Base-by-base conservation (phyloP, 2,113 vertebrate genomes). In the Oceanodroma tethys region DNA sequence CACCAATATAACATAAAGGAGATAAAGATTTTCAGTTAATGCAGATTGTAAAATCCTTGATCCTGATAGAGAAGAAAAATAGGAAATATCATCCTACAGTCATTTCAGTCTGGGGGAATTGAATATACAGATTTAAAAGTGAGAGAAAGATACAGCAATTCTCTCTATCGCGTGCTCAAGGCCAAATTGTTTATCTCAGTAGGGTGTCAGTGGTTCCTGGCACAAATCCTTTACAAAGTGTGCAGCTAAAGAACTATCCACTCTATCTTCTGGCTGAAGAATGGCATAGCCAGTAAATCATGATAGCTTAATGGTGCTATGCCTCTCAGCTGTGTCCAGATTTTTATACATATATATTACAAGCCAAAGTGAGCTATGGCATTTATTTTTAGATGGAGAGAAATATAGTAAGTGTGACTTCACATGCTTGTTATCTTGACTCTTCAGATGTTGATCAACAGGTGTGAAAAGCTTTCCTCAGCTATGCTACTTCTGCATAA, bases 351-450 rank as follows among this genome's bases (percentile, higher is more conserved):
- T 13, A 36, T 19, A 7, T 18, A 55, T 66, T 38, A 84, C 40
- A 70, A 86, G 59, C 15, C 15, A 6, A 42, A 75, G 59, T 72
- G 82, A 94, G 72, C 38, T 7, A 47, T 50, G 36, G 47, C 58
- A 59, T 68, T 87, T 92, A 73, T 93, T 90, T 97, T 95, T 67
- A 87, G 55, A 67, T 42, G 11, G 45, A 94, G 79, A 80, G 58
- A 93, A 93, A 78, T 52, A 66, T 30, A 81, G 53, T n/a, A 95
- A 94, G 38, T 53, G 60, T 97, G 85, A 97, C 55, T 90, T 92
- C 58, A 92, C 40, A 76, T 18, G 43, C 85, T 95, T 79, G 86
- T 87, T 86, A 95, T 67, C 67, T 84, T 1, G 2, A 16, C 79
- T 78, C 70, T 87, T 94, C 73, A 74, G 56, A 95, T 68, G 30